A percentile compares a stretch with the other conserved stretches of the same genome.
Conservation (phyloP, 2,888 invertebrate species). For the Pandemis cinnamomeana region DNA sequence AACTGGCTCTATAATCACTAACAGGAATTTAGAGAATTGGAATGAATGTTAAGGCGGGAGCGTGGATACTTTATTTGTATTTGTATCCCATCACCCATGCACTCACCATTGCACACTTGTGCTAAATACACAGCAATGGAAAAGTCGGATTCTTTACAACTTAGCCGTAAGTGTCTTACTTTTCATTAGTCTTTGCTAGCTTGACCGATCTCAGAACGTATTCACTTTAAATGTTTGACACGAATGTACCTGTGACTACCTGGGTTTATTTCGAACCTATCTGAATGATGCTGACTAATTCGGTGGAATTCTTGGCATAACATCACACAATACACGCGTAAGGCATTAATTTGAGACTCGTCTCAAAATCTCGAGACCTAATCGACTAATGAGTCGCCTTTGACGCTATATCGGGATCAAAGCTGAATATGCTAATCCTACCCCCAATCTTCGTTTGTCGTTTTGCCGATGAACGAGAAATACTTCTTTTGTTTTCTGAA, state of each 20-base stretch:
- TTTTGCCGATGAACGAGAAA: slow-evolving; percentile 42
- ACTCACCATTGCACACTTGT: no score
- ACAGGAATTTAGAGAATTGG: not conserved
- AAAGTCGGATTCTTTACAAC: no score
- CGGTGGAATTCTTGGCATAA: not conserved
- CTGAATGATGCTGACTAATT: not conserved
- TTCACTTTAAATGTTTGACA: no score
- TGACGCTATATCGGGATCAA: slow-evolving; percentile 42
- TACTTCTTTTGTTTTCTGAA: slow-evolving; percentile 31
- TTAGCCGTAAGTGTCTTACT: no score
- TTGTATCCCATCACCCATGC: no score
- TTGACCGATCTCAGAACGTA: no score
- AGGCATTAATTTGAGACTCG: not conserved
- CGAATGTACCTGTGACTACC: not conserved
- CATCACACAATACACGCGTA: not conserved
- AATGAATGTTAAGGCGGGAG: not conserved
- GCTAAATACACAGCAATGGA: no score
- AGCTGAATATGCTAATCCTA: slow-evolving; percentile 44
- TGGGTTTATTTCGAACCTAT: not conserved
- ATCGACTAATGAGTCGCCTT: slow-evolving; percentile 31
- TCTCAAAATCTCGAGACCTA: slow-evolving; percentile 8
- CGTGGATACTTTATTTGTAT: not conserved
- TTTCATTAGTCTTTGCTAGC: no score
- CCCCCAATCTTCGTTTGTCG: slow-evolving; percentile 41
- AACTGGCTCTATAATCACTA: slow-evolving; percentile 6